These are phyloP conservation scores for Himalopsyche tibetana DNA, from an alignment of 2,888 invertebrate genomes.

Conservation along the genomic window DNA sequence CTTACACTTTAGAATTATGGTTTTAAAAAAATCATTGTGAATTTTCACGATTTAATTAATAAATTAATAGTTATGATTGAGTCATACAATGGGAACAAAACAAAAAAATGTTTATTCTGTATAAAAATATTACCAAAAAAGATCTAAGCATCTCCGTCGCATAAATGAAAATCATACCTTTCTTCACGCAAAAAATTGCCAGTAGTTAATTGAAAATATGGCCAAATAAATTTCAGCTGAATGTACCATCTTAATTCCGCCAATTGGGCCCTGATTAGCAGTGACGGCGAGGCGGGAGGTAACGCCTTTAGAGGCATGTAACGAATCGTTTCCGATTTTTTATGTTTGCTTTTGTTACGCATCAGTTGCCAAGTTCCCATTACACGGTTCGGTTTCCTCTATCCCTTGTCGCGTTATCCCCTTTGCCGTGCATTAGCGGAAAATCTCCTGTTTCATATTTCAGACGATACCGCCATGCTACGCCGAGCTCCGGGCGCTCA, in stretches of 20 bases:
- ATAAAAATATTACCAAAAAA: no score
- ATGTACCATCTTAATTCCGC: background rate
- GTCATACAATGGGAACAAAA: no score
- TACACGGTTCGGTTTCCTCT: slow-evolving; percentile 42
- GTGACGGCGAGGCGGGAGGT: background rate
- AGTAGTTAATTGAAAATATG: no score
- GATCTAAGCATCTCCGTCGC: no score
- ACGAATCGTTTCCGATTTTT: slow-evolving; percentile 59
- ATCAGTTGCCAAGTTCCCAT: slow-evolving; percentile 32
- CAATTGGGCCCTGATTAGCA: background rate
- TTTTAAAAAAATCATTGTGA: no score
- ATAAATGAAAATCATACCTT: no score
- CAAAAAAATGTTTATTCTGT: no score
- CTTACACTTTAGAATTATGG: no score
- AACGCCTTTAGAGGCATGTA: slow-evolving; percentile 36
- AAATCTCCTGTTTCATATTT: slow-evolving; percentile 26
- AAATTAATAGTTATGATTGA: no score
- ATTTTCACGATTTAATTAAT: no score
- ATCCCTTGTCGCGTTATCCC: slow-evolving; percentile 34
- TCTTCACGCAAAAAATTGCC: no score
- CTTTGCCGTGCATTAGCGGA: slow-evolving; percentile 16
- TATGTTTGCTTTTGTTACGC: slow-evolving; percentile 52
- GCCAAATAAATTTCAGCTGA: no score
- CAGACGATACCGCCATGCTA: slow-evolving; percentile 9
- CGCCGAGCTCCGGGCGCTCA: background rate